Evolutionary conservation across 2,888 invertebrate species (phyloP), one percentile per base, ranked within the genome.

Genomic region (Cheilosia vulpina): DNA sequence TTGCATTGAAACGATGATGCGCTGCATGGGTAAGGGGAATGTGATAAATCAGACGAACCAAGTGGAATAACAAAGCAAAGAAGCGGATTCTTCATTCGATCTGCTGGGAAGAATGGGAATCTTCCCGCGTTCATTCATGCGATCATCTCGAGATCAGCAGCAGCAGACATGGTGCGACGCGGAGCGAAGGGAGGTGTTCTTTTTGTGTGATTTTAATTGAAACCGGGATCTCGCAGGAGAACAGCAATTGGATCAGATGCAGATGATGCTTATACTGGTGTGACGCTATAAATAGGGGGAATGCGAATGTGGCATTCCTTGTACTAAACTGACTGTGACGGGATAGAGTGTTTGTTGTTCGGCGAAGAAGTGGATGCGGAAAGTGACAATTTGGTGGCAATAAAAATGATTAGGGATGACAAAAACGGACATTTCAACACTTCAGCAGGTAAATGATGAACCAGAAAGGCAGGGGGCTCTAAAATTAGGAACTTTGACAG

Each of bases 121-220:
- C 17, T 75, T 80, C 68, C 50, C 60, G 52, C 69, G 47, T 79
- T 71, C 79, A 84, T 84, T 84, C 84, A 79, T 79, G 52, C 24
- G 83, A 71, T 52, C 71, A 21, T 45, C 24, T 11, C 62, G 68
- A 65, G 66, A 78, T 78, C 81, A 38, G 53, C 41, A 17, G 24
- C 11, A 6, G n/a, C n/a, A 45, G 45, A 45, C 52, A 15, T 52
- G 13, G 38, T 34, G 6, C 6, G 47, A 38, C 27, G 27, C 6
- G 13, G 27, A 19, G 58, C 13, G 45, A 41, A 19, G 45, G 41
- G 47, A 24, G 71, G 57, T 55, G 3, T 52, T 52, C 19, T 62
- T 19, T 15, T 55, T 47, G 75, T 75, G 75, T 69, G 76, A 71
- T 76, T 71, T 82, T 65, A 82, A 82, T 82, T 82, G 71, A 82